Evolutionary conservation across 2,797 vertebrate species (phyloP), one percentile per base, ranked within the genome.

Genomic region (Molossus molossus): DNA sequence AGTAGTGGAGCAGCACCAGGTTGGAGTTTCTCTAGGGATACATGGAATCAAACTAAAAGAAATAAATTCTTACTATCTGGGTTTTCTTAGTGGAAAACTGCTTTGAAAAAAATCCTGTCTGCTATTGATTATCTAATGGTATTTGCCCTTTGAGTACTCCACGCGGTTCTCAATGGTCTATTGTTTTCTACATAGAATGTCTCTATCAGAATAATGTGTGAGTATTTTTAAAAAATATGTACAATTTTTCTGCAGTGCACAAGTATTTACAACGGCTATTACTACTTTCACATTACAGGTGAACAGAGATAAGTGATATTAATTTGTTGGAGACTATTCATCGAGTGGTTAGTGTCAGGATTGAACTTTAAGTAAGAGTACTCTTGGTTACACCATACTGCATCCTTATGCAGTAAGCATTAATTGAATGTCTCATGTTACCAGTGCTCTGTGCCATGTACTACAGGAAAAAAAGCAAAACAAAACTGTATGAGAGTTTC

Each of bases 21-120:
- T 90, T 64, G 62, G 33, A 65, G 62, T 96, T 95, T 81, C 94
- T 96, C 91, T 94, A 64, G 60, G 70, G 76, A 75, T 95, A 73
- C 9, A 6, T 55, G n/a, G 57, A 84, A 69, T 87, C 40, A 92
- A 87, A 90, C 70, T 95, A 87, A 65, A 77, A 87, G 53, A 94
- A 69, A 57, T 88, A 94, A 75, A 58, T 88, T 64, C 76, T 87
- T 86, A 60, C 8, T 88, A 23, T 88, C 21, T 89, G 48, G 37
- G 45, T 95, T 87, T 69, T 94, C 57, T 94, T 91, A 77, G 60
- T 94, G 73, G 64, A 94, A 96, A 75, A 81, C 60, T 29, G 18
- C 20, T 84, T 94, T 96, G 25, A 87, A 92, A 83, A 79, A 75
- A 72, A 33, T 7, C 27, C 5, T 76, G 6, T 67, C 37, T 94